These are phyloP conservation scores for Aurelia aurita complex sp. Pacific DNA, from an alignment of 30 jellyfish, hydroid and myxozoan genomes.

Conservation along the genomic window DNA sequence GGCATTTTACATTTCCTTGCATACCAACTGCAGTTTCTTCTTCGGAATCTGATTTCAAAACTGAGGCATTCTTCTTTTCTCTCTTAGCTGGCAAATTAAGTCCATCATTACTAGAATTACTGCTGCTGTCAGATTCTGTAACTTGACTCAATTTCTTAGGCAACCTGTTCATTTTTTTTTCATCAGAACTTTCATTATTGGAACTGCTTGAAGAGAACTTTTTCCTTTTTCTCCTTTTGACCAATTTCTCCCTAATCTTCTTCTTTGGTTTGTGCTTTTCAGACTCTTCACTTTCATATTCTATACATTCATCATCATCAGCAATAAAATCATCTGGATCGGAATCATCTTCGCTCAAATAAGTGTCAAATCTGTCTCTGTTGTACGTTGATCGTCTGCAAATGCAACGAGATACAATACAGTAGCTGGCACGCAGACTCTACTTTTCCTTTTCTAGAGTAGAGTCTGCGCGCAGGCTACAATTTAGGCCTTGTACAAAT, in stretches of 20 bases:
- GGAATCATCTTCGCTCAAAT: constrained; percentile 32
- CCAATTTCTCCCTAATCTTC: neutral
- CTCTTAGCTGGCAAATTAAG: constrained; percentile 15
- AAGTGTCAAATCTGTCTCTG: constrained; percentile 36
- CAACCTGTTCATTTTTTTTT: neutral
- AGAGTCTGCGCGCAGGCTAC: no score
- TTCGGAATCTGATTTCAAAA: constrained; percentile 33
- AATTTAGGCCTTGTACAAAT: no score
- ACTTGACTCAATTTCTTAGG: neutral
- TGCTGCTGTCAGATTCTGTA: constrained; percentile 16
- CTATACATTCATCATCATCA: constrained; percentile 37
- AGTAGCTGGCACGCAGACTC: no score
- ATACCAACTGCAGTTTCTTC: neutral
- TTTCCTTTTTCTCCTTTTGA: constrained; percentile 13
- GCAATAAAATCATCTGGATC: constrained; percentile 33
- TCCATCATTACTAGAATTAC: constrained; percentile 12
- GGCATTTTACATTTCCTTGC: neutral
- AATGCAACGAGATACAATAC: neutral
- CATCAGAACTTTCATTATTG: constrained; percentile 12
- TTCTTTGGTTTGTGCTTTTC: constrained; percentile 15
- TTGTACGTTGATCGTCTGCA: constrained; percentile 45
- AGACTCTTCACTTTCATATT: constrained; percentile 24
- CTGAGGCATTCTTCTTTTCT: constrained; percentile 8
- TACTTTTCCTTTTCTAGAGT: no score
- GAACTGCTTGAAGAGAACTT: constrained; percentile 19